These are phyloP conservation scores for Oxystoma pomonae DNA, from an alignment of 2,888 invertebrate species.

Conservation along the genomic window DNA sequence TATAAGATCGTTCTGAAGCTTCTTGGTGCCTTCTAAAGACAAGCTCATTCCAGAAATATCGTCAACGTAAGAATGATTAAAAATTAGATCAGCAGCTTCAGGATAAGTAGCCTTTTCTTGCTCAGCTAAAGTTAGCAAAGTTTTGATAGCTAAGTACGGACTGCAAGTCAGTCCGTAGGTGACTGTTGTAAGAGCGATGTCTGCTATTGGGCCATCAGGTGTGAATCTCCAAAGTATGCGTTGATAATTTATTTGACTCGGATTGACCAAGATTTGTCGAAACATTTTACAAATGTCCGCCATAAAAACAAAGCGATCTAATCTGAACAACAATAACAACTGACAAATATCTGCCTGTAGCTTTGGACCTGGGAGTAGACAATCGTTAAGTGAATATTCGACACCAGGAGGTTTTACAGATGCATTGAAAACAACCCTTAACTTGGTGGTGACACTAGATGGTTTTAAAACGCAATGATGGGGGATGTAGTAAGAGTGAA, in stretches of 20 bases:
- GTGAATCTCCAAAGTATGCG: slow-evolving; percentile 7
- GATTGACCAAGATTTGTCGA: slow-evolving; percentile 6
- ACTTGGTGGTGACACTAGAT: not conserved
- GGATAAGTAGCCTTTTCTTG: not conserved
- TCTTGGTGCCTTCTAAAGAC: not conserved
- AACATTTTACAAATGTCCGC: slow-evolving; percentile 11
- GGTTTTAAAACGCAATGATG: slow-evolving; percentile 8
- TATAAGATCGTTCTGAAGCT: not conserved
- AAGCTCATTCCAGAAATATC: slow-evolving; percentile 1
- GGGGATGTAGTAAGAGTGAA: slow-evolving; percentile 2
- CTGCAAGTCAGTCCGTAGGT: slow-evolving; percentile 2
- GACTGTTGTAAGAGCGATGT: slow-evolving; percentile 2
- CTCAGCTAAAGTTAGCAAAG: slow-evolving; percentile 3
- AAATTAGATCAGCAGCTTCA: not conserved
- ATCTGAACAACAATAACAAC: slow-evolving; percentile 5
- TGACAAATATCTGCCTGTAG: not conserved
- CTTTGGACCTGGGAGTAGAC: slow-evolving; percentile 2
- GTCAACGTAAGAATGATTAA: slow-evolving; percentile 7
- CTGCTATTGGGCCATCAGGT: not conserved
- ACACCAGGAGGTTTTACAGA: not conserved
- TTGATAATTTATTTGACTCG: slow-evolving; percentile 3
- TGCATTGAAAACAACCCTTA: slow-evolving; percentile 4
- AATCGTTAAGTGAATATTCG: slow-evolving; percentile 6
- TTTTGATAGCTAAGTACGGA: slow-evolving; percentile 3
- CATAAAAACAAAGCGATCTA: slow-evolving; percentile 4